phyloP scores from a whole-genome alignment of 2,797 vertebrate genomes.

The Varecia variegata region DNA sequence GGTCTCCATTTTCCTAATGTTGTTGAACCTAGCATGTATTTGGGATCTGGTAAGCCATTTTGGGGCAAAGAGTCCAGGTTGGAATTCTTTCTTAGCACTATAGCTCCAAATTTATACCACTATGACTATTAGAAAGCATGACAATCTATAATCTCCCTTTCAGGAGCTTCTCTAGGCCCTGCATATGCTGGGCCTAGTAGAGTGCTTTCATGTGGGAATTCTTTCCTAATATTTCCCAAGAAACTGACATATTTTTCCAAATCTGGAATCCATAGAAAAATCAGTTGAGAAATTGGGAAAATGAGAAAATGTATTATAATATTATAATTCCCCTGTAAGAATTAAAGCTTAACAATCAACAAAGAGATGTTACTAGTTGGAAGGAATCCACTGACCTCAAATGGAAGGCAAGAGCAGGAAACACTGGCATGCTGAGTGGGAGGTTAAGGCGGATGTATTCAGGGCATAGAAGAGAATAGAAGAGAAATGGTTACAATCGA shows the following conservation, averaged over 20 bases:
- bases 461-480: not conserved
- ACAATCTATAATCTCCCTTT: not conserved
- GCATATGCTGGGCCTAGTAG: not conserved
- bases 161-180: not conserved
- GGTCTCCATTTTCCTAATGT: not conserved
- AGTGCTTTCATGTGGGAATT: not conserved
- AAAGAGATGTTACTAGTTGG: not conserved
- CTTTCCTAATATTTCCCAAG: not conserved
- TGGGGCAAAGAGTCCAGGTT: not conserved
- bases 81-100: not conserved
- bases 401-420: not conserved
- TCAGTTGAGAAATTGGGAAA: slow-evolving; percentile 15
- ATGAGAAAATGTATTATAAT: not conserved
- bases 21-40: slow-evolving; percentile 18
- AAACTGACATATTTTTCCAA: not conserved
- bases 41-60: slow-evolving; percentile 15
- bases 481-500: not conserved
- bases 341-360: not conserved
- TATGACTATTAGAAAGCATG: not conserved
- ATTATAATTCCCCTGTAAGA: not conserved
- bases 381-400: not conserved
- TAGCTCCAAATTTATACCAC: not conserved
- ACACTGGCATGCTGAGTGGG: not conserved
- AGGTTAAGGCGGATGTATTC: not conserved
- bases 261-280: not conserved